These are phyloP conservation scores for Eupithecia subfuscata DNA, from an alignment of 2,888 invertebrate genomes.

Conservation along the genomic window DNA sequence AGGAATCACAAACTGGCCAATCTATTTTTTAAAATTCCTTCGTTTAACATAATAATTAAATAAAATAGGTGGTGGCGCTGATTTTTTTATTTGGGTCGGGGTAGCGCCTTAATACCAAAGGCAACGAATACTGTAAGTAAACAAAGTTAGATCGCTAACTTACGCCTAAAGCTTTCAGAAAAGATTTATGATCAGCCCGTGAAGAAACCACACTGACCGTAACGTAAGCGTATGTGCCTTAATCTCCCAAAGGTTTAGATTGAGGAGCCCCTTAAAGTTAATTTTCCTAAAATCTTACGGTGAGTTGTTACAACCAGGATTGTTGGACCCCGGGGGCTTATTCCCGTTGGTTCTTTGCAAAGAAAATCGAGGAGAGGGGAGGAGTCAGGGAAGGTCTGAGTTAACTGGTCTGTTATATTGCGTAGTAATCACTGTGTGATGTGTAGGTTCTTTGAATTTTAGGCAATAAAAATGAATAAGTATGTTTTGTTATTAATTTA, in stretches of 20 bases:
- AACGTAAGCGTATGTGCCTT: constrained; percentile 65
- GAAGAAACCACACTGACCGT: constrained; percentile 61
- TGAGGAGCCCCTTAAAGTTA: constrained; percentile 78
- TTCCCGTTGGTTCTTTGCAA: constrained; percentile 36
- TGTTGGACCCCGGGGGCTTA: constrained; percentile 46
- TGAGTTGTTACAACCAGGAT: constrained; percentile 58
- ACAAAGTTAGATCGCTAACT: neutral
- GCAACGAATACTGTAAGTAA: neutral
- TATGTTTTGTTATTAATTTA: neutral
- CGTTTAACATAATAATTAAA: no score
- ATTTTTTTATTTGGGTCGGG: no score
- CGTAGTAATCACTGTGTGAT: constrained; percentile 38
- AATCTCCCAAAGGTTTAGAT: constrained; percentile 76
- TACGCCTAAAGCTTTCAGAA: constrained; percentile 1
- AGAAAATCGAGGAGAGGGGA: constrained; percentile 37
- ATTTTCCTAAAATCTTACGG: constrained; percentile 81
- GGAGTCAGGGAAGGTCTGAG: constrained; percentile 52
- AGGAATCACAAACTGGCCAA: no score
- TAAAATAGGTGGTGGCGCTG: no score
- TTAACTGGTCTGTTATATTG: constrained; percentile 55
- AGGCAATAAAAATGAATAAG: neutral
- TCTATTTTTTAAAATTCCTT: no score
- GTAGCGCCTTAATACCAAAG: no score
- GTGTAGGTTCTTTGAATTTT: constrained; percentile 11
- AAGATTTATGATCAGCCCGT: constrained; percentile 10